Evolutionary conservation across 2,797 vertebrate species (phyloP).

Genomic region (Pseudochaenichthys georgianus): DNA sequence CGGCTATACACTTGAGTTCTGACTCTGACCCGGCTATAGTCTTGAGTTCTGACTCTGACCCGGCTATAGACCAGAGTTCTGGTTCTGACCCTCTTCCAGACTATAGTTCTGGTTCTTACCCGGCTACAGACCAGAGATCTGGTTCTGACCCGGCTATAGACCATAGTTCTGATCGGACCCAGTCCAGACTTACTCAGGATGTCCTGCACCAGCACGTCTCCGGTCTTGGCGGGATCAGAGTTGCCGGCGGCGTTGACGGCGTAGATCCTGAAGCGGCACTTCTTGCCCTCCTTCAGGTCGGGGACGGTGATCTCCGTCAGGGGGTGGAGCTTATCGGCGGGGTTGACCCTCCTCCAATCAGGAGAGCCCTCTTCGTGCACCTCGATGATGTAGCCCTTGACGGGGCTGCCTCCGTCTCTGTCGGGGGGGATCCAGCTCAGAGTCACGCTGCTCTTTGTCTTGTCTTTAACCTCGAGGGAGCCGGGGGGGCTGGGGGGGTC

Average conservation of each 20-base stretch:
- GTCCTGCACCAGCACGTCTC: conserved; percentile 91
- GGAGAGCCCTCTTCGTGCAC: conserved; percentile 94
- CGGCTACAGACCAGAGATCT: too few species aligned
- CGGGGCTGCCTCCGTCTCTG: conserved; percentile 93
- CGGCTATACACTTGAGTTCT: too few species aligned
- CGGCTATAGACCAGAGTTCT: too few species aligned
- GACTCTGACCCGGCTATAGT: too few species aligned
- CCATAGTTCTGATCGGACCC: too few species aligned
- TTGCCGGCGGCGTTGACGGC: conserved; percentile 95
- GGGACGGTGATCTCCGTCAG: conserved; percentile 92
- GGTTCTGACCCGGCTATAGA: too few species aligned
- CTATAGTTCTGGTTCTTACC: too few species aligned
- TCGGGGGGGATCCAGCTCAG: conserved; percentile 94
- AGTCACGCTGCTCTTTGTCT: conserved; percentile 92
- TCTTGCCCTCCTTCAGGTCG: conserved; percentile 93
- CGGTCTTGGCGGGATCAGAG: conserved; percentile 92
- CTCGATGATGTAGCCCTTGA: conserved; percentile 97
- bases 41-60: too few species aligned
- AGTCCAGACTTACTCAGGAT: conserved; percentile 86
- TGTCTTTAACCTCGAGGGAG: conserved; percentile 91
- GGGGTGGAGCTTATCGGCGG: conserved; percentile 93
- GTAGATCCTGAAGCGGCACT: conserved; percentile 94
- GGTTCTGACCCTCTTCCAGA: too few species aligned
- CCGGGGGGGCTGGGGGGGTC: conserved; percentile 90
- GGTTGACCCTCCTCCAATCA: conserved; percentile 94